phyloP scores from a whole-genome alignment of 1,140 invertebrate species.

The Drosophila lacteicornis region DNA sequence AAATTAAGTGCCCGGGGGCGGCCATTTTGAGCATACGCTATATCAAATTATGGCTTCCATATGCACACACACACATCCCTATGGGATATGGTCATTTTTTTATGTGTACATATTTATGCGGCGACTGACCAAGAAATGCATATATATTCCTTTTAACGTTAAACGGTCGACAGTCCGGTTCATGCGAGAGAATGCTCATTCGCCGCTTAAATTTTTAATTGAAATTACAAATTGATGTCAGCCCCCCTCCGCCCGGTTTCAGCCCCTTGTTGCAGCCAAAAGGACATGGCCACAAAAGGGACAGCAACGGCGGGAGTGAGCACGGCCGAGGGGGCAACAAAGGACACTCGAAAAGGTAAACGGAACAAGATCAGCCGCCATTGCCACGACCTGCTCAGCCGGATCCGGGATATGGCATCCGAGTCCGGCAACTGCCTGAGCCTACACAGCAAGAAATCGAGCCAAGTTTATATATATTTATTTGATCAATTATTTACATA shows the following conservation, averaged over 20 bases:
- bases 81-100: not conserved
- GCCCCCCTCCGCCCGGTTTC: not conserved
- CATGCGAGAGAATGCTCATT: conserved; percentile 37
- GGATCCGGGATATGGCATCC: conserved; percentile 26
- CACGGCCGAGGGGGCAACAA: not conserved
- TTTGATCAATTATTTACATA: too few species aligned
- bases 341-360: conserved; percentile 44
- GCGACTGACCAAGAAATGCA: conserved; percentile 22
- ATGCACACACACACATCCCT: conserved; percentile 1
- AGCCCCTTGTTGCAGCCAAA: conserved; percentile 22
- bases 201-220: conserved; percentile 77
- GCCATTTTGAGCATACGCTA: conserved; percentile 66
- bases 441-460: not conserved
- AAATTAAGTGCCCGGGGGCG: conserved; percentile 67
- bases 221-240: conserved; percentile 77
- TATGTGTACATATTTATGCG: not conserved
- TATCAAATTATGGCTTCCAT: conserved; percentile 60
- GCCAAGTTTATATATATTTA: too few species aligned
- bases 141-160: conserved; percentile 52
- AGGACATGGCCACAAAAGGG: conserved; percentile 12
- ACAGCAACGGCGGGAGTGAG: not conserved
- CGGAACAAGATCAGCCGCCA: conserved; percentile 65
- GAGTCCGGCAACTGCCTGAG: not conserved
- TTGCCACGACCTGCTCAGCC: conserved; percentile 39
- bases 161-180: conserved; percentile 34